Conservation (phyloP, 2,797 vertebrate species). For the Pelobates cultripes region DNA sequence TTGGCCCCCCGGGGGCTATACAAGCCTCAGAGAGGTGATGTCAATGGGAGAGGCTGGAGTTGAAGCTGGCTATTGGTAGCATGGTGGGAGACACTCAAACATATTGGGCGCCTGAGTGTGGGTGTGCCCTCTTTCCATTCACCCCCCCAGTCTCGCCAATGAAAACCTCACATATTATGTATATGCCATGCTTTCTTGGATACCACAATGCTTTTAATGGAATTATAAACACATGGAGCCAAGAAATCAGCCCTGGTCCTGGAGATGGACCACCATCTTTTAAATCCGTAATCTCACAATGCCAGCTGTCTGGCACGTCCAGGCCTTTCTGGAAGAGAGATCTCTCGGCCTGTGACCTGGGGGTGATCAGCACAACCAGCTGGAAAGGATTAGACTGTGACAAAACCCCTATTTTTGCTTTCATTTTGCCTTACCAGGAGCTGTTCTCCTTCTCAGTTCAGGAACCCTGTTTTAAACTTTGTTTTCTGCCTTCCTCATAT, state of each 20-base stretch:
- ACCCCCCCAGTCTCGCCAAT: slow-evolving; percentile 24
- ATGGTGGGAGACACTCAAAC: slow-evolving; percentile 40
- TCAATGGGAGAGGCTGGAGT: slow-evolving; percentile 30
- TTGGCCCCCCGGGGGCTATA: not conserved
- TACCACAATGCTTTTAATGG: not conserved
- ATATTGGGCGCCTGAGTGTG: slow-evolving; percentile 11
- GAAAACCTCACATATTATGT: not conserved
- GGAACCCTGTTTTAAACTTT: no score
- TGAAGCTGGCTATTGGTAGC: slow-evolving; percentile 28
- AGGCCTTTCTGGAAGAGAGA: not conserved
- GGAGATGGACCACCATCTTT: not conserved
- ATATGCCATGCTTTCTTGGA: not conserved
- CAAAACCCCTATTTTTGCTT: no score
- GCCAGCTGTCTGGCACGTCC: not conserved
- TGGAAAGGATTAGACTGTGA: no score
- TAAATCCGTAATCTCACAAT: not conserved
- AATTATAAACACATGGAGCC: slow-evolving; percentile 6
- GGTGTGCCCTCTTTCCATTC: slow-evolving; percentile 7
- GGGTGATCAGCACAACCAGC: no score
- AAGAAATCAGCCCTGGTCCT: not conserved
- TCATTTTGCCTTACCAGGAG: no score
- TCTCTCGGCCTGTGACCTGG: not conserved
- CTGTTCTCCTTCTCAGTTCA: no score
- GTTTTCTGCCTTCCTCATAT: no score
- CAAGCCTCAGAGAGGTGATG: not conserved